phyloP scores from a whole-genome alignment of 2,888 invertebrate species.

The Scaptomyza cyrtandrae region DNA sequence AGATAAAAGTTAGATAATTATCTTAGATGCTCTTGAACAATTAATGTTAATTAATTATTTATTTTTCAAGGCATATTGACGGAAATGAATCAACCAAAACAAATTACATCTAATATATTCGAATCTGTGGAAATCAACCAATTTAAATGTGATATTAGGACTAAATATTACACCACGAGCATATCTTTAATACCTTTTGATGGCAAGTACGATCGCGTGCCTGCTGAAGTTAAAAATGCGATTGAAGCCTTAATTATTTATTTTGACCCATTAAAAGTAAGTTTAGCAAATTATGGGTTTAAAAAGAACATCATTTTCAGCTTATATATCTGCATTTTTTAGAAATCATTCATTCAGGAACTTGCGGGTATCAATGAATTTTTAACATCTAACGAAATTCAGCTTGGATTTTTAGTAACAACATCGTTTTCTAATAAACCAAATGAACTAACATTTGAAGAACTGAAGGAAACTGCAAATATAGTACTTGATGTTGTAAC shows the following conservation, averaged over 20 bases:
- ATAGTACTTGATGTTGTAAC: slow-evolving; percentile 57
- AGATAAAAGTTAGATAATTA: background rate
- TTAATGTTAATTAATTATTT: background rate
- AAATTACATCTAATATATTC: slow-evolving; percentile 15
- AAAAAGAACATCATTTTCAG: too few relatives aligned
- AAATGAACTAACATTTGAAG: slow-evolving; percentile 51
- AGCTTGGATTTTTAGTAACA: slow-evolving; percentile 63
- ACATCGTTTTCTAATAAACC: slow-evolving; percentile 27
- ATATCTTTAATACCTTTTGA: slow-evolving; percentile 57
- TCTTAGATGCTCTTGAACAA: background rate
- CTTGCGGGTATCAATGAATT: slow-evolving; percentile 54
- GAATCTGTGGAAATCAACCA: slow-evolving; percentile 25
- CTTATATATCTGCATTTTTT: background rate
- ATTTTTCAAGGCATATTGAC: slow-evolving; percentile 39
- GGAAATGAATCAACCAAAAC: slow-evolving; percentile 45
- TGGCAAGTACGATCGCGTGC: slow-evolving; percentile 58
- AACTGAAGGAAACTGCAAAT: slow-evolving; percentile 52
- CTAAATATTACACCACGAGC: slow-evolving; percentile 60
- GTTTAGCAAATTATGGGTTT: slow-evolving; percentile 4
- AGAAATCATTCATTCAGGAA: slow-evolving; percentile 53
- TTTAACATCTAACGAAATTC: slow-evolving; percentile 45
- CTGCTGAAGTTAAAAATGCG: slow-evolving; percentile 43
- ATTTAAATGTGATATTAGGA: slow-evolving; percentile 59
- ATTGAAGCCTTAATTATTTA: slow-evolving; percentile 64
- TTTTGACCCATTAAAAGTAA: slow-evolving; percentile 58